Evolutionary conservation across 2,797 vertebrate genomes (phyloP).

Genomic region (Lerista edwardsae): DNA sequence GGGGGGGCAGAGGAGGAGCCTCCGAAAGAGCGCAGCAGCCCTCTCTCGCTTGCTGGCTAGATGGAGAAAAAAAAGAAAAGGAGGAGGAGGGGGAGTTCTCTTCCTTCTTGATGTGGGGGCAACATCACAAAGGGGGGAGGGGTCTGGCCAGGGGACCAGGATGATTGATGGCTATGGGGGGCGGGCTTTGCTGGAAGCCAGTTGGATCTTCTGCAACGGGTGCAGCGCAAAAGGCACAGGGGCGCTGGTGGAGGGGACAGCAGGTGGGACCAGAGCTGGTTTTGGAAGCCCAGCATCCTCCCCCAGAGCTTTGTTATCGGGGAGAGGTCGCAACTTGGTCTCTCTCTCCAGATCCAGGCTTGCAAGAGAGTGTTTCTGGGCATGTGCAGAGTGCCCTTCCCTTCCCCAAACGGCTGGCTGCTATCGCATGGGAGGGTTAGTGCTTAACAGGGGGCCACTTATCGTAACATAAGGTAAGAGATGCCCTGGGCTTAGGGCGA

Average conservation of each 20-base stretch:
- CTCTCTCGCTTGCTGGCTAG: background rate
- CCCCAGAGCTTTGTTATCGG: too few species aligned
- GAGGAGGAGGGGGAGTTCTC: too few species aligned
- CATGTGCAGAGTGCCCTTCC: background rate
- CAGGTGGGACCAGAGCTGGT: too few species aligned
- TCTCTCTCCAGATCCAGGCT: background rate
- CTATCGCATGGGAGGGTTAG: too few species aligned
- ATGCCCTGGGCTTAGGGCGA: background rate
- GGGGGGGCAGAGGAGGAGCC: background rate
- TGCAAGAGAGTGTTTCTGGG: background rate
- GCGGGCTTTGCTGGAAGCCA: background rate
- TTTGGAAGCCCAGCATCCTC: too few species aligned
- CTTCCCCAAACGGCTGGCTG: fast-evolving
- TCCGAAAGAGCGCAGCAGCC: constrained; percentile 3
- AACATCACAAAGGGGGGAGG: constrained; percentile 35
- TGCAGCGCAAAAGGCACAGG: too few species aligned
- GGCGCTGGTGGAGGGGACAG: too few species aligned
- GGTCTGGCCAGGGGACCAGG: background rate
- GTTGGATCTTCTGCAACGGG: fast-evolving
- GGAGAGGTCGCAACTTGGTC: too few species aligned
- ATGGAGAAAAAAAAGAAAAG: fast-evolving
- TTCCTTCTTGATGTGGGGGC: background rate
- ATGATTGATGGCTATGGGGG: background rate
- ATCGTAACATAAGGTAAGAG: fast-evolving
- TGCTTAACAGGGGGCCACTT: too few species aligned